Percentiles rank a stretch among this genome's conserved stretches.
phyloP scores from a whole-genome alignment of 2,888 invertebrate genomes.

The Pammene aurita region DNA sequence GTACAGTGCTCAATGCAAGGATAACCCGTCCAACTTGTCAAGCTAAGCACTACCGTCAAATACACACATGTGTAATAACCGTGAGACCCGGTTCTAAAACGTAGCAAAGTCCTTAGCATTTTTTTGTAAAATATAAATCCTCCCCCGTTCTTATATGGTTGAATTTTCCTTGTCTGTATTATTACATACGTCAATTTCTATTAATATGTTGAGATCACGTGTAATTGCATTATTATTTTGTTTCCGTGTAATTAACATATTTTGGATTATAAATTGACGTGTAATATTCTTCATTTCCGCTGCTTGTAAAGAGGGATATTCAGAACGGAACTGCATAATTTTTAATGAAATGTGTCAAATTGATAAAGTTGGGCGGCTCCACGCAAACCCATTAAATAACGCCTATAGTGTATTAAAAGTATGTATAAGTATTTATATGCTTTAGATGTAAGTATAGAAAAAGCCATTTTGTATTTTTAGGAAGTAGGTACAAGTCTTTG shows the following conservation, averaged over 20 bases:
- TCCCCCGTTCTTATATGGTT: neutral
- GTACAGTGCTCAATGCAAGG: constrained; percentile 8
- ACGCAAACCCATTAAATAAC: neutral
- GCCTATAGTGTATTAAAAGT: no score
- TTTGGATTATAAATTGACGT: no score
- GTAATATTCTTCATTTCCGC: neutral
- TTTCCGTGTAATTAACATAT: no score
- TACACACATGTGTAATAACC: neutral
- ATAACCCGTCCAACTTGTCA: neutral
- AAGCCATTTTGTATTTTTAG: no score
- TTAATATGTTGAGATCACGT: no score
- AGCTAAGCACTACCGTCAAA: constrained; percentile 2
- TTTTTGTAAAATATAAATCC: constrained; percentile 1
- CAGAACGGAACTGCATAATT: no score
- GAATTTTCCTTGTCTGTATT: neutral
- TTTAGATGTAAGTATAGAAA: no score
- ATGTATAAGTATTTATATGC: no score
- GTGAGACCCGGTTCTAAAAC: constrained; percentile 1
- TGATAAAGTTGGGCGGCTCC: neutral
- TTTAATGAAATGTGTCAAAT: neutral
- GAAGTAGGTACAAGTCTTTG: no score
- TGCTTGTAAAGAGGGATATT: no score
- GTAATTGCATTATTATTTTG: no score
- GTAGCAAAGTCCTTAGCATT: neutral
- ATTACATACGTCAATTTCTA: no score